Evolutionary conservation across 2,797 vertebrate species (phyloP).

Genomic region (Ceryle rudis): DNA sequence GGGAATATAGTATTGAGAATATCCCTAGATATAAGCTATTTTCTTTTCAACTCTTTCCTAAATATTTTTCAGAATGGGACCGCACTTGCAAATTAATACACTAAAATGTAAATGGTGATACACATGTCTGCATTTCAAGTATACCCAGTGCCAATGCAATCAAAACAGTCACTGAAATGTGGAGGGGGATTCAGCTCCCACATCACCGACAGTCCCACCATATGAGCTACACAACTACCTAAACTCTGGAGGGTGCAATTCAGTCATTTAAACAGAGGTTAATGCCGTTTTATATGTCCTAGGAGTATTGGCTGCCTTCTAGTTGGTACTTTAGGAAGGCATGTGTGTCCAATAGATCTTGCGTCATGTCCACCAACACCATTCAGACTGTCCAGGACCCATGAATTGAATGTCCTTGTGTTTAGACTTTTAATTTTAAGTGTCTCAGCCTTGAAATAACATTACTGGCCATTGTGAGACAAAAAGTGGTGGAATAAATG

Average conservation of each 20-base stretch:
- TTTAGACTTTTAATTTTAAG: neutral
- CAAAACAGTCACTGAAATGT: neutral
- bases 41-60: neutral
- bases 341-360: fast-evolving
- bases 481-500: neutral
- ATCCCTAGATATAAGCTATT: neutral
- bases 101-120: neutral
- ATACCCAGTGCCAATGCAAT: neutral
- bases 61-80: neutral
- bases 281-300: neutral
- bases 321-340: neutral
- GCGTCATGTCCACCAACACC: too few relatives aligned
- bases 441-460: neutral
- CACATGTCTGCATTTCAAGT: neutral
- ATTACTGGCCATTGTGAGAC: neutral
- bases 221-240: neutral
- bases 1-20: neutral
- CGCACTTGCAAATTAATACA: neutral
- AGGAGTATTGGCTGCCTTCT: neutral
- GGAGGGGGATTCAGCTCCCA: neutral
- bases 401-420: neutral
- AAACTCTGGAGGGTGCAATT: neutral
- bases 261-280: neutral
- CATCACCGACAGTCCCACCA: neutral
- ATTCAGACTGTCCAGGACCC: too few relatives aligned